These are phyloP conservation scores for Pimpla rufipes DNA, from an alignment of 2,888 invertebrate genomes.

Conservation along the genomic window DNA sequence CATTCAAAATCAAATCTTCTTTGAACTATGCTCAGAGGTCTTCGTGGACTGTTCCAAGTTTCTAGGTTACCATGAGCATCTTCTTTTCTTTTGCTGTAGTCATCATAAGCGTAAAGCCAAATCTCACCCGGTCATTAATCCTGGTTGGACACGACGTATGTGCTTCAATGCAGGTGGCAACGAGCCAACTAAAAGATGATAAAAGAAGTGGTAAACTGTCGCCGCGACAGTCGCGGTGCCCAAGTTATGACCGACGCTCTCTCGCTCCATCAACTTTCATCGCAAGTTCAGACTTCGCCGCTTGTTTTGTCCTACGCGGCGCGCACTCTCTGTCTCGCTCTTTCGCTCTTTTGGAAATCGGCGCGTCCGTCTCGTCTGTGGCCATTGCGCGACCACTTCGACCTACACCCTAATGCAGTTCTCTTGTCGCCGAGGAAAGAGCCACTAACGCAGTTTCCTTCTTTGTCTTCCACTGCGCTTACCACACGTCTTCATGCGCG, in stretches of 20 bases:
- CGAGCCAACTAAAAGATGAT: constrained; percentile 58
- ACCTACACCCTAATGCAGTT: constrained; percentile 78
- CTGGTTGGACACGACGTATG: constrained; percentile 14
- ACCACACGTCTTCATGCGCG: neutral
- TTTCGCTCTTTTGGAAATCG: constrained; percentile 25
- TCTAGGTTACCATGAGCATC: neutral
- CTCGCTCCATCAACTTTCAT: constrained; percentile 62
- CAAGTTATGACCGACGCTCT: constrained; percentile 47
- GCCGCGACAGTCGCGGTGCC: constrained; percentile 36
- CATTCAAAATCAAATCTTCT: neutral
- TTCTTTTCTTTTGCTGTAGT: neutral
- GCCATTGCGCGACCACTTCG: constrained; percentile 59
- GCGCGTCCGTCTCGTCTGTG: constrained; percentile 28
- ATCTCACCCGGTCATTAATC: constrained; percentile 37
- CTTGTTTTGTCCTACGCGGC: constrained; percentile 47
- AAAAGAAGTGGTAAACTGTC: constrained; percentile 57
- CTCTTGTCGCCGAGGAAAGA: constrained; percentile 73
- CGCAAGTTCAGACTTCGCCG: constrained; percentile 36
- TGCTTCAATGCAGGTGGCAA: constrained; percentile 23
- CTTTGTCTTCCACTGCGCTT: neutral
- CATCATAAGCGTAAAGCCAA: neutral
- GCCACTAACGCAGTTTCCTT: constrained; percentile 30
- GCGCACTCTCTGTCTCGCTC: constrained; percentile 38
- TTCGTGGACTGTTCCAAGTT: neutral
- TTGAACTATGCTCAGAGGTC: neutral